Conservation (phyloP, 2,888 invertebrate genomes). For the Hypomecis punctinalis region DNA sequence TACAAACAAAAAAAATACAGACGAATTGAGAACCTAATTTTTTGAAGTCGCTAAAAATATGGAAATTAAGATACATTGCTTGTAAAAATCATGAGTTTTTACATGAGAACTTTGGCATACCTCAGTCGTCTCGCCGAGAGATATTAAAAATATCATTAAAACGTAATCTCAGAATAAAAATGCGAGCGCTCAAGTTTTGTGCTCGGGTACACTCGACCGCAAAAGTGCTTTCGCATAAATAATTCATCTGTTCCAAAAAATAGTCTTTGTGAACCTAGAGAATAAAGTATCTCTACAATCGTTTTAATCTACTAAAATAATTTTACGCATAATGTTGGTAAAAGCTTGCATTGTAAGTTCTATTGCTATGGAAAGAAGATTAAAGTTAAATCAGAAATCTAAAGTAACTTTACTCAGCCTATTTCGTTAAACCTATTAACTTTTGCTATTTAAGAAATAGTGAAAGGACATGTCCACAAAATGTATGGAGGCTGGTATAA, state of each 20-base stretch:
- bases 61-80: slow-evolving; percentile 12
- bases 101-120: slow-evolving; percentile 14
- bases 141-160: slow-evolving; percentile 59
- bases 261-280: neutral
- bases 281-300: neutral
- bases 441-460: too few species aligned
- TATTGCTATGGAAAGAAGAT: neutral
- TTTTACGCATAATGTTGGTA: neutral
- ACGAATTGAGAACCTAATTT: neutral
- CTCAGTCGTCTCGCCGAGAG: slow-evolving; percentile 29
- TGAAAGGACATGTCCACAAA: too few species aligned
- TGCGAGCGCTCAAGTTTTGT: slow-evolving; percentile 42
- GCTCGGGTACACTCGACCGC: slow-evolving; percentile 42
- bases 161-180: slow-evolving; percentile 46
- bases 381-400: neutral
- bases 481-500: too few species aligned
- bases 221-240: slow-evolving; percentile 47
- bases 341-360: neutral
- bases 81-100: slow-evolving; percentile 14
- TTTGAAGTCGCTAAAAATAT: neutral
- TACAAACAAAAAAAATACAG: slow-evolving; percentile 1
- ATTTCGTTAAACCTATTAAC: too few species aligned
- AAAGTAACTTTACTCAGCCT: too few species aligned
- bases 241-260: slow-evolving; percentile 21
- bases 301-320: neutral